Conservation (phyloP, 2,888 invertebrate genomes). For the Stenotaenia linearis region DNA sequence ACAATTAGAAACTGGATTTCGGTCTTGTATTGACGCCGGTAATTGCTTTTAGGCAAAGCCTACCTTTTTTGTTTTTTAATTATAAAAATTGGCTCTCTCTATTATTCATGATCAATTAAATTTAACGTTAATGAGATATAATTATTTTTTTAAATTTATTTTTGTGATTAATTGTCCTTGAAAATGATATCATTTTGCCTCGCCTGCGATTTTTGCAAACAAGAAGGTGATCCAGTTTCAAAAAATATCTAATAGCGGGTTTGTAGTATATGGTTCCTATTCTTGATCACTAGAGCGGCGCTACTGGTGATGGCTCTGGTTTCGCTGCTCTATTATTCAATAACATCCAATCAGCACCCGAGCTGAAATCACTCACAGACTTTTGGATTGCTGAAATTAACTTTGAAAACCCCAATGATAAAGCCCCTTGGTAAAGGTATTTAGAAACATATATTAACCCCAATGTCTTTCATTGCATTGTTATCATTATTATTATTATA, state of each 20-base stretch:
- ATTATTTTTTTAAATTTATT: too few species aligned
- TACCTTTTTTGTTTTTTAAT: too few species aligned
- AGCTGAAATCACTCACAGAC: constrained; percentile 14
- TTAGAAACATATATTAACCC: constrained; percentile 24
- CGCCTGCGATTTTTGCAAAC: neutral
- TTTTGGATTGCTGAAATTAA: constrained; percentile 17
- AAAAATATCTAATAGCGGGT: neutral
- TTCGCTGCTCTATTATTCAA: constrained; percentile 26
- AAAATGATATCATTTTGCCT: too few species aligned
- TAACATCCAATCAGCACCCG: constrained; percentile 17
- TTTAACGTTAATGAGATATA: neutral
- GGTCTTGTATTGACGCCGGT: too few species aligned
- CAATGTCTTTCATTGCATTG: neutral
- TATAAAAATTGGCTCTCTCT: neutral
- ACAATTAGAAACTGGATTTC: neutral
- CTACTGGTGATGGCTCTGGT: constrained; percentile 26
- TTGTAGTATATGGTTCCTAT: constrained; percentile 17
- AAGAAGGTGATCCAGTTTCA: neutral
- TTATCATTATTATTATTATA: neutral
- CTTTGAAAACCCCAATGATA: neutral
- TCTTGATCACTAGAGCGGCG: constrained; percentile 20
- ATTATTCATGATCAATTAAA: neutral
- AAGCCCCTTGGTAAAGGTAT: constrained; percentile 23
- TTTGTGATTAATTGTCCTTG: too few species aligned
- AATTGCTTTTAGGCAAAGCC: too few species aligned